These are phyloP conservation scores for Macrosteles quadrilineatus DNA, from an alignment of 1,140 invertebrate genomes.

Conservation along the genomic window DNA sequence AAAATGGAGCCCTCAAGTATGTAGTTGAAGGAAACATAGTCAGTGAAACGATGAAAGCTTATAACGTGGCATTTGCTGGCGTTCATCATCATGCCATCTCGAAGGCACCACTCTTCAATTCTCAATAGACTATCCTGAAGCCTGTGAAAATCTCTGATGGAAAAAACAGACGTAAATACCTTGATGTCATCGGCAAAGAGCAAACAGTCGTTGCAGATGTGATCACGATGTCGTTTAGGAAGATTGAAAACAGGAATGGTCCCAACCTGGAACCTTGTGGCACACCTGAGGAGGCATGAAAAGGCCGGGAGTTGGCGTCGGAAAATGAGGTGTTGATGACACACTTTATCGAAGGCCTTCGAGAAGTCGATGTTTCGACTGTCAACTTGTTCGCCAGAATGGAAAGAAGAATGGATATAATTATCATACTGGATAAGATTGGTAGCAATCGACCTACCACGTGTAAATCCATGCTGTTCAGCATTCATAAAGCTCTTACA, in stretches of 20 bases:
- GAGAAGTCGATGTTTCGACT: not conserved
- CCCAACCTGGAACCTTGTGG: slow-evolving; percentile 28
- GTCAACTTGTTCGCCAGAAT: not conserved
- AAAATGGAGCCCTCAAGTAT: not conserved
- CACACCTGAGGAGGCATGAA: not conserved
- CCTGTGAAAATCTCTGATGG: not conserved
- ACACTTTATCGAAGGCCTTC: not conserved
- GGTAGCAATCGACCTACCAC: slow-evolving; percentile 5
- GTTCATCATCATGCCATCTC: not conserved
- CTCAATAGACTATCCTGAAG: not conserved
- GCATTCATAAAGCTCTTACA: not conserved
- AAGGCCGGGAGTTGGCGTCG: not conserved
- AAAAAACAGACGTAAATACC: not conserved
- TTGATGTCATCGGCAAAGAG: not conserved
- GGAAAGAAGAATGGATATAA: not conserved
- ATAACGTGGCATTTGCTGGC: not conserved
- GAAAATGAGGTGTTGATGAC: not conserved
- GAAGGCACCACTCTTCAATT: not conserved
- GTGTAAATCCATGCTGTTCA: slow-evolving; percentile 1
- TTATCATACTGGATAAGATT: not conserved
- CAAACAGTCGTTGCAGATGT: slow-evolving; percentile 2
- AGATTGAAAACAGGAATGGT: not conserved
- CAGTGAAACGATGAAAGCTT: not conserved
- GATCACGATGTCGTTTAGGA: not conserved
- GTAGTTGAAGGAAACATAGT: not conserved